phyloP scores from a whole-genome alignment of 2,797 vertebrate genomes.

The Lithobates sylvaticus region DNA sequence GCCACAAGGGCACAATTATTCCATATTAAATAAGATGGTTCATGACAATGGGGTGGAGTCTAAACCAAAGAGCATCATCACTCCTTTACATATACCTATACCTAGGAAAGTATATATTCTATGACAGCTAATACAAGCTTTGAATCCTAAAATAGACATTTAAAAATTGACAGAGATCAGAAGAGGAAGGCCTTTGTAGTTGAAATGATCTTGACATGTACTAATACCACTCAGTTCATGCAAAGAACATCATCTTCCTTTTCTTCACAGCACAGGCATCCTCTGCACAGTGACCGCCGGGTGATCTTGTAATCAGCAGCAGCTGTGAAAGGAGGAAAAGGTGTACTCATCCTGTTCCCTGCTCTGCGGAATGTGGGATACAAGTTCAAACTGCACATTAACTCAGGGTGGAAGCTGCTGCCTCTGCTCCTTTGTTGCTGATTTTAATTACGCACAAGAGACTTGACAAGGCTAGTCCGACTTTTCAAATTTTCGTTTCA shows the following conservation, averaged over 20 bases:
- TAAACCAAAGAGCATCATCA: too few species aligned
- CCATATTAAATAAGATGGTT: too few species aligned
- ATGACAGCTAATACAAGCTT: too few species aligned
- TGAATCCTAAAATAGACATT: too few species aligned
- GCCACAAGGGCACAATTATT: too few species aligned
- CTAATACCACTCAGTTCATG: not conserved
- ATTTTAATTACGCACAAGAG: constrained; percentile 52
- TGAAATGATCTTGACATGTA: not conserved
- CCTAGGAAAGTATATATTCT: too few species aligned
- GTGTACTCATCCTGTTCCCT: constrained; percentile 60
- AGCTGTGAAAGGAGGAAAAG: constrained; percentile 57
- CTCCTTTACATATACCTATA: too few species aligned
- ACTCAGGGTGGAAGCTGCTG: constrained; percentile 50
- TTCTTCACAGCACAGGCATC: constrained; percentile 11
- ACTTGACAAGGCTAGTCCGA: constrained; percentile 53
- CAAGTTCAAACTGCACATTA: constrained; percentile 60
- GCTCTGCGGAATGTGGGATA: constrained; percentile 42
- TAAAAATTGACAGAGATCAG: not conserved
- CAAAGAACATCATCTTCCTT: not conserved
- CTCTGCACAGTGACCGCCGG: constrained; percentile 21
- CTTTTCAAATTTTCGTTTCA: constrained; percentile 16
- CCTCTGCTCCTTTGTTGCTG: constrained; percentile 54
- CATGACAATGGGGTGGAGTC: too few species aligned
- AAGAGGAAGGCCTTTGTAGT: not conserved
- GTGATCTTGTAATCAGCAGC: constrained; percentile 33